phyloP scores from a whole-genome alignment of 1,140 invertebrate genomes.

The Ditylenchus dipsaci region DNA sequence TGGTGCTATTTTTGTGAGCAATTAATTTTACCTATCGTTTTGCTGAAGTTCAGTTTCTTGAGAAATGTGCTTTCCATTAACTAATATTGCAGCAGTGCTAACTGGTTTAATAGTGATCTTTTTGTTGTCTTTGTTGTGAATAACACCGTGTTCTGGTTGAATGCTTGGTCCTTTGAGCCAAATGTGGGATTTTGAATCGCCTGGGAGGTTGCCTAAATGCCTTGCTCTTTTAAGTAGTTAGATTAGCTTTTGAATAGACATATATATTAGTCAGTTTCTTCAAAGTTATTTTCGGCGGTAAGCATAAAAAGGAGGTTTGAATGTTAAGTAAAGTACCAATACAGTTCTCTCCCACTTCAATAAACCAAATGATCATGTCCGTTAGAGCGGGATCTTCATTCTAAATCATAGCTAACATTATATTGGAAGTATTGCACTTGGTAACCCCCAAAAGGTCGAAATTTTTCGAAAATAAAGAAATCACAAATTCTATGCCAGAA shows the following conservation, averaged over 20 bases:
- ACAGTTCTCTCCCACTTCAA: constrained; percentile 60
- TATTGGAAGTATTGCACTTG: too few relatives aligned
- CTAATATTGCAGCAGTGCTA: constrained; percentile 62
- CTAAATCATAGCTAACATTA: background rate
- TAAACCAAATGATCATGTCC: constrained; percentile 64
- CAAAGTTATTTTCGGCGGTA: background rate
- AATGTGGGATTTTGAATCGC: constrained; percentile 61
- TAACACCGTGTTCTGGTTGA: constrained; percentile 63
- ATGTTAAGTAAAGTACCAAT: constrained; percentile 65
- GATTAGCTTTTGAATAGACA: too few relatives aligned
- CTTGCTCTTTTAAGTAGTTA: background rate
- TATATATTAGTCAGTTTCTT: too few relatives aligned
- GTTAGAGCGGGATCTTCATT: constrained; percentile 66
- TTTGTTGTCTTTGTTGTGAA: constrained; percentile 60
- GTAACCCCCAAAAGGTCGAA: too few relatives aligned
- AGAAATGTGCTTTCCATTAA: constrained; percentile 61
- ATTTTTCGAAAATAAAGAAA: too few relatives aligned
- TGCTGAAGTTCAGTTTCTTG: constrained; percentile 60
- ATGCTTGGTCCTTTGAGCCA: constrained; percentile 65
- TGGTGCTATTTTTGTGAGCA: background rate
- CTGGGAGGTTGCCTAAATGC: constrained; percentile 11
- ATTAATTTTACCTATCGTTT: constrained; percentile 63
- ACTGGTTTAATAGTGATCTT: constrained; percentile 62
- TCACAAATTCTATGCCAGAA: too few relatives aligned
- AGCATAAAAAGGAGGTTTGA: background rate